Evolutionary conservation across 2,113 vertebrate species (phyloP).

Genomic region (Pachycephala philippinensis): DNA sequence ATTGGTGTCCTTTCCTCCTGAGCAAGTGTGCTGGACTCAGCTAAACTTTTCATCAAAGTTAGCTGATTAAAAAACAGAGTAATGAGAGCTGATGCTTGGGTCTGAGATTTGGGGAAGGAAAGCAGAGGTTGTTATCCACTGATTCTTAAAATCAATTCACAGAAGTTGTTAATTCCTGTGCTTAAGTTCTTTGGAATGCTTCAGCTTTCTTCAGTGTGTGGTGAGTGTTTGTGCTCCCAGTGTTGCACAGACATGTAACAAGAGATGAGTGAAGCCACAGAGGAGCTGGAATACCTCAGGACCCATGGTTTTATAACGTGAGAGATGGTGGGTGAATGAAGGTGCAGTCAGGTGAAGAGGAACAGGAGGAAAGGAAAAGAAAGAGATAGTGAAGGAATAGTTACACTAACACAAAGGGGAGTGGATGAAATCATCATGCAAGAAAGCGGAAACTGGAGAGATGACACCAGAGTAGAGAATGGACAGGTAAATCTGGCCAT

Average conservation of each 20-base stretch:
- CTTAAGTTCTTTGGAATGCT: not conserved
- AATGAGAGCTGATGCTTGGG: not conserved
- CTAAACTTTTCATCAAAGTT: not conserved
- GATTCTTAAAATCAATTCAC: not conserved
- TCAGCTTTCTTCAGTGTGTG: not conserved
- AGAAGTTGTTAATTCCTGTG: not conserved
- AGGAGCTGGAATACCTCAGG: not conserved
- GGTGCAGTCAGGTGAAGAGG: not conserved
- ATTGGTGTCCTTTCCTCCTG: not conserved
- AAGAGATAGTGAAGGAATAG: not conserved
- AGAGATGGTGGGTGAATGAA: not conserved
- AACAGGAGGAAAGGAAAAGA: not conserved
- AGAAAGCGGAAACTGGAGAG: not conserved
- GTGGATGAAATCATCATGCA: not conserved
- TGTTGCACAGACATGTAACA: fast-evolving
- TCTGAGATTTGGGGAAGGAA: not conserved
- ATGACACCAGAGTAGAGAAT: not conserved
- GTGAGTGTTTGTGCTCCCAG: not conserved
- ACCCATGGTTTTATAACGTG: not conserved
- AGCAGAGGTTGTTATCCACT: not conserved
- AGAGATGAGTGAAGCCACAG: not conserved
- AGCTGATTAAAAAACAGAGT: not conserved
- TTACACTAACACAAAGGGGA: not conserved
- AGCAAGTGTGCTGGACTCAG: not conserved
- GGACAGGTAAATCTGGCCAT: not conserved